Conservation (phyloP, 2,797 vertebrate genomes). For the Cottoperca gobio region DNA sequence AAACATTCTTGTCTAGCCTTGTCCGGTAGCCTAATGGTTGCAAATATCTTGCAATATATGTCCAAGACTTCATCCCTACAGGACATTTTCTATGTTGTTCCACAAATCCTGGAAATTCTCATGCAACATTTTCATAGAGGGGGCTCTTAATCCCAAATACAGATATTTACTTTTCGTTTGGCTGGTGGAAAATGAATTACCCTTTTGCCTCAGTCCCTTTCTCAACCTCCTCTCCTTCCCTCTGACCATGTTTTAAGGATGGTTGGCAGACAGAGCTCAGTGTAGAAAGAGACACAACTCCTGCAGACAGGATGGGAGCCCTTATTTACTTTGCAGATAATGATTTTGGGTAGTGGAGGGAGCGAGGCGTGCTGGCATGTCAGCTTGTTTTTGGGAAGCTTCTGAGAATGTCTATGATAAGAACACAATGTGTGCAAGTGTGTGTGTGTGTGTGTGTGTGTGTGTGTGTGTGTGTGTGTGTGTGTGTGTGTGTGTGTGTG, state of each 20-base stretch:
- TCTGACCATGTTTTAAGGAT: conserved; percentile 37
- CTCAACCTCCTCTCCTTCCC: conserved; percentile 21
- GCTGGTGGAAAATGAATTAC: conserved; percentile 23
- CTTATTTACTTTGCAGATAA: conserved; percentile 80
- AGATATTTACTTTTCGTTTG: conserved; percentile 36
- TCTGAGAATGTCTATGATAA: conserved; percentile 77
- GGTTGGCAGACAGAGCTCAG: conserved; percentile 49
- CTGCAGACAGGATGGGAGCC: conserved; percentile 71
- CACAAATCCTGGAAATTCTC: conserved; percentile 21
- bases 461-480: neutral
- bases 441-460: neutral
- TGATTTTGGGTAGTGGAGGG: conserved; percentile 65
- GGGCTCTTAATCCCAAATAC: neutral
- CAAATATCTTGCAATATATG: neutral
- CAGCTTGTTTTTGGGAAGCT: conserved; percentile 72
- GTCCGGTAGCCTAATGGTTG: neutral
- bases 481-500: neutral
- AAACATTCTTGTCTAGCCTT: neutral
- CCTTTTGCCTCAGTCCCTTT: conserved; percentile 15
- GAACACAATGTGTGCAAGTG: conserved; percentile 43
- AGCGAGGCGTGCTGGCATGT: conserved; percentile 64
- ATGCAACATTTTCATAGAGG: conserved; percentile 21
- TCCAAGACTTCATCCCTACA: neutral
- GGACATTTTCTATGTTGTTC: conserved; percentile 14
- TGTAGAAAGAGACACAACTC: conserved; percentile 64